Conservation (phyloP, 2,113 vertebrate genomes). For the Danio rerio region GRCz12tu NC_133186.1:8685501-8686000, state of each 20-base stretch:
- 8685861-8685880: no score
- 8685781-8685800: neutral
- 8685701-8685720: neutral
- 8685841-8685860: no score
- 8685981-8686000: no score
- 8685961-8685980: no score
- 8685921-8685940: no score
- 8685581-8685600: constrained; percentile 8
- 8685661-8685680: neutral
- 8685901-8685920: no score
- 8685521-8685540: constrained; percentile 40
- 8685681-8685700: neutral
- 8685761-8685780: neutral
- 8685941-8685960: no score
- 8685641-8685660: neutral
- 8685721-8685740: constrained; percentile 1
- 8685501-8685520: constrained; percentile 40
- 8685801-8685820: neutral
- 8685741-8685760: constrained; percentile 1
- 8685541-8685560: constrained; percentile 29
- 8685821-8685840: no score
- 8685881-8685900: no score
- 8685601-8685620: neutral
- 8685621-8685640: neutral
- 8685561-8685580: constrained; percentile 13